These are phyloP conservation scores for Dysidea cf. avara DNA, from an alignment of 37 sponge, comb jelly and placozoan species.

Conservation along the genomic window DNA sequence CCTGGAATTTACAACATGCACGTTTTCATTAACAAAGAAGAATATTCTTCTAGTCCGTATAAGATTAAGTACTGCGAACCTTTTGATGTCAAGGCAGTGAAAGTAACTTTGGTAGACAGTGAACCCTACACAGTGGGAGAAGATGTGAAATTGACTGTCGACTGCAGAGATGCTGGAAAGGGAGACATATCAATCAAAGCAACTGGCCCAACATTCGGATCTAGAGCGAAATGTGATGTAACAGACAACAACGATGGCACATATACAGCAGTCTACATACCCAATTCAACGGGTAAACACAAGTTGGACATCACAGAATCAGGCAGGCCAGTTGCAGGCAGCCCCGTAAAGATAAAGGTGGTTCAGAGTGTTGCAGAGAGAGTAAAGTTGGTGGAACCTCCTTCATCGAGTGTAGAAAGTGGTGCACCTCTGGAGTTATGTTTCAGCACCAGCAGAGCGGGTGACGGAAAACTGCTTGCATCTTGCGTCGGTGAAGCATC, in stretches of 20 bases:
- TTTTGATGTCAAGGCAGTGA: conserved; percentile 31
- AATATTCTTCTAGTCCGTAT: conserved; percentile 50
- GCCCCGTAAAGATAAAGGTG: conserved; percentile 48
- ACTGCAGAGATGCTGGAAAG: conserved; percentile 49
- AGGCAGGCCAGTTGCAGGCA: conserved; percentile 20
- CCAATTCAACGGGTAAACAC: conserved; percentile 43
- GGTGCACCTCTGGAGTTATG: conserved; percentile 18
- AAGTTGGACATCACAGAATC: conserved; percentile 25
- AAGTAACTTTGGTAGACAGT: conserved; percentile 4
- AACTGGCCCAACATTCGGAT: too few relatives aligned
- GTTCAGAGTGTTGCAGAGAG: too few relatives aligned
- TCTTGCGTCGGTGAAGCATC: conserved; percentile 7
- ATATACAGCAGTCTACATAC: conserved; percentile 54
- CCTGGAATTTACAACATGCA: conserved; percentile 63
- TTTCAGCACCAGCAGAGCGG: conserved; percentile 54
- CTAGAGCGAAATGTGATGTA: too few relatives aligned
- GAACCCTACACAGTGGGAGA: conserved; percentile 22
- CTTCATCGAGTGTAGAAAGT: background rate
- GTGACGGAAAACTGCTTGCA: conserved; percentile 47
- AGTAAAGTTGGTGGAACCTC: too few relatives aligned
- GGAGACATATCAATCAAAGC: conserved; percentile 41
- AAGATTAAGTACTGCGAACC: conserved; percentile 18
- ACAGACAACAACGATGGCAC: conserved; percentile 7
- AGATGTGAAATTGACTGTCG: conserved; percentile 37
- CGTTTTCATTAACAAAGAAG: conserved; percentile 19